phyloP scores from a whole-genome alignment of 2,797 vertebrate genomes.

The Manis crassicaudata region DNA sequence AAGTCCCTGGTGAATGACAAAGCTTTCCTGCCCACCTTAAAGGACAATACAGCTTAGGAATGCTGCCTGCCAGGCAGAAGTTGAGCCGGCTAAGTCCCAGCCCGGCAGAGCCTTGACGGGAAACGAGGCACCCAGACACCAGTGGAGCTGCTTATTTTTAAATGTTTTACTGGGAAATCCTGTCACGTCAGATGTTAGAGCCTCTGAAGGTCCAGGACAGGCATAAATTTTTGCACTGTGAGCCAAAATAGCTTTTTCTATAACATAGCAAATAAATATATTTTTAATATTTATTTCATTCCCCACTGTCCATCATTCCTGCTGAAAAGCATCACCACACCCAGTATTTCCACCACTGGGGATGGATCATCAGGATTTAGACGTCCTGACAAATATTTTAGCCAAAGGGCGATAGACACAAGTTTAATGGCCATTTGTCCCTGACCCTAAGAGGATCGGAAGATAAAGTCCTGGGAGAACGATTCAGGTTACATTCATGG shows the following conservation, averaged over 20 bases:
- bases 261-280: background rate
- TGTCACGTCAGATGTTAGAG: background rate
- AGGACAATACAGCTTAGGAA: background rate
- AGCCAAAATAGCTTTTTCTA: background rate
- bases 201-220: background rate
- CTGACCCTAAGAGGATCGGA: background rate
- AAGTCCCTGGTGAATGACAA: background rate
- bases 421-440: background rate
- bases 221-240: background rate
- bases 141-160: background rate
- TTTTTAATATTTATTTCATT: background rate
- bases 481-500: background rate
- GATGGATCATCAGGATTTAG: background rate
- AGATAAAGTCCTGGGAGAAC: background rate
- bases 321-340: background rate
- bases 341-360: slow-evolving; percentile 5
- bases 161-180: background rate
- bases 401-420: background rate
- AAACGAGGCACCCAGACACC: background rate
- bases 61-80: background rate
- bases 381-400: slow-evolving; percentile 55
- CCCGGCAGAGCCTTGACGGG: background rate
- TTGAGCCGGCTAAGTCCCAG: background rate
- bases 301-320: background rate
- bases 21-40: background rate